Base-by-base conservation (phyloP, 2,797 vertebrate species). In the Choloepus didactylus region DNA sequence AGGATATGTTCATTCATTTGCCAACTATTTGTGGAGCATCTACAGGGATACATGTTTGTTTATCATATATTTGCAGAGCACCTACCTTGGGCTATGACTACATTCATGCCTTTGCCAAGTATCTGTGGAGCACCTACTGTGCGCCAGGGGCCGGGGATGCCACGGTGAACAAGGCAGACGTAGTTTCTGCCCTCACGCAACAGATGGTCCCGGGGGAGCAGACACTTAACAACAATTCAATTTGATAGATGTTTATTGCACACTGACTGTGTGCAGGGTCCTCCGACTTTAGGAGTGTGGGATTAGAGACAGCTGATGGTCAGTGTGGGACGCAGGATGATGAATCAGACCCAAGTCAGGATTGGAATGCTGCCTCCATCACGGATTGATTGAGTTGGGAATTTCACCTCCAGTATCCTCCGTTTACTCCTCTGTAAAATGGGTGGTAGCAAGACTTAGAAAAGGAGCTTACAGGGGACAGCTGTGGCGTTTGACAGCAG, bases 221-320 rank as follows among this genome's bases (percentile, higher is more conserved):
- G 73, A 18, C n/a, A 2, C 14, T 46, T 9, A 23, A 1, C 12
- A 15, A 2, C 0, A 1, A 27, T 14, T 21, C 0, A 0, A 6
- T 21, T 51, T 6, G 41, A 21, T 2, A 18, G 38, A 49, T 3
- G 2, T 49, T 80, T 23, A 12, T 6, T 12, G 59, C n/a, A 15
- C 5, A 18, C 70, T 1, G 4, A n/a, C 73, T 41, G 25, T 15
- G 11, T 25, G 49, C 5, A 5, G 59, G 3, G 38, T 19, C 4
- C 35, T 18, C 2, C 0, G n/a, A 69, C 6, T 41, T 44, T 27
- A 2, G 31, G 60, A 72, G 64, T 49, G 29, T 62, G n/a, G 79
- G 31, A 4, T 2, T 31, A 41, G 79, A 38, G 62, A 15, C 1
- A 4, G 9, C 1, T 6, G 66, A 23, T 5, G 27, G 66, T 51